Base-by-base conservation (phyloP, 30 jellyfish, hydroid and myxozoan genomes). In the Cassiopea andromeda region DNA sequence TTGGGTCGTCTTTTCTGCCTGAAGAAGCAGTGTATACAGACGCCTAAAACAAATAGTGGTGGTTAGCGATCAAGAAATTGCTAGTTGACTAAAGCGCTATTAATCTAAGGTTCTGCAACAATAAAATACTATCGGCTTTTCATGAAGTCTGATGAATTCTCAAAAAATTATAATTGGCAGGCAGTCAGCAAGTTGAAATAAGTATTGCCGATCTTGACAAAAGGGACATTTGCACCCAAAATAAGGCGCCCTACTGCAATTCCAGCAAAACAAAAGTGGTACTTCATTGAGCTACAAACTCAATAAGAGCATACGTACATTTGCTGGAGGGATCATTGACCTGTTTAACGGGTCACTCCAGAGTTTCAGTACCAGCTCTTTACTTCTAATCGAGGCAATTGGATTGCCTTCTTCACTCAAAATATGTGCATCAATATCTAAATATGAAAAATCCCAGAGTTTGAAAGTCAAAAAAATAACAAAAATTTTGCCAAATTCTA, bases 381-480 rank as follows among this genome's bases (percentile, higher is more conserved):
- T 90, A 48, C 49, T 48, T 47, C 77, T 82, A 48, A 90, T 60
- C 3, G 77, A 68, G 15, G 69, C 58, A 50, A 90, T 43, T 0
- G 97, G 97, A 74, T 77, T 90, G 49, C 66, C 69, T 47, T 90
- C 97, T 90, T 90, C 97, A 12, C 91, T 93, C 68, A 83, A 61
- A 6, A 90, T 81, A 54, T 74, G 68, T 12, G 49, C 97, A 44
- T 71, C 71, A 43, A 85, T 58, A 60, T 57, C 97, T 90, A 68
- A 73, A 38, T 6, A 50, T 44, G 84, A 7, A 83, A 87, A 44
- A 57, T 1, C 48, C 47, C 50, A 1, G 58, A 7, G 19, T 44
- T 69, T 44, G 77, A 19, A 50, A n/a, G 6, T 7, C n/a, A 44
- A 64, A 38, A 15, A 15, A 43, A 19, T 64, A n/a, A n/a, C n/a